phyloP scores from a whole-genome alignment of 2,797 vertebrate species.

The Oreonectes daqikongensis region DNA sequence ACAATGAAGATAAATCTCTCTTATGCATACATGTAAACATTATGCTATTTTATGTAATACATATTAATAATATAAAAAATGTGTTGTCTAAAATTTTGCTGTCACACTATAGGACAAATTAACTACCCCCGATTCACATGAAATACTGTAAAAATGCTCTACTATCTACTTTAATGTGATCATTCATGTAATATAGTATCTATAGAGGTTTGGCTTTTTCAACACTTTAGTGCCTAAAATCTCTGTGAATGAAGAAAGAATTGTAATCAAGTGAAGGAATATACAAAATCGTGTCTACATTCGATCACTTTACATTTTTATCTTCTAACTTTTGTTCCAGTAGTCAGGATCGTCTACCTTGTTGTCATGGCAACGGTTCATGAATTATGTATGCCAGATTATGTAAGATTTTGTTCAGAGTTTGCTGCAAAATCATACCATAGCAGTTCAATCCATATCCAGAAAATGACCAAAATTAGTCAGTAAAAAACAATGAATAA shows the following conservation, averaged over 20 bases:
- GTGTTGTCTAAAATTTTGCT: no score
- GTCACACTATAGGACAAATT: no score
- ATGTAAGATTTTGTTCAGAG: not conserved
- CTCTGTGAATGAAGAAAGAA: not conserved
- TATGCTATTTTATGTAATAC: no score
- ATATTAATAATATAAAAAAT: no score
- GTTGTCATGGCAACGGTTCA: constrained; percentile 1
- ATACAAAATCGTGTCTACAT: not conserved
- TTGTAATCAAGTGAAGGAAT: not conserved
- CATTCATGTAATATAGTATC: not conserved
- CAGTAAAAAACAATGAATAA: not conserved
- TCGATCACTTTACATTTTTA: not conserved
- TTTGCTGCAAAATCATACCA: not conserved
- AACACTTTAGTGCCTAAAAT: not conserved
- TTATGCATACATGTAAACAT: no score
- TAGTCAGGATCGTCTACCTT: not conserved
- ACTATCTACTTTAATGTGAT: not conserved
- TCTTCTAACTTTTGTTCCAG: not conserved
- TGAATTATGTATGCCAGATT: not conserved
- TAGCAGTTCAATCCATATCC: not conserved
- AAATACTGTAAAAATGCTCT: no score
- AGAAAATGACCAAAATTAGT: not conserved
- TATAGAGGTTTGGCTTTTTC: not conserved
- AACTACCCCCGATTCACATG: no score
- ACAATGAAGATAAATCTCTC: no score